Evolutionary conservation across 2,113 vertebrate species (phyloP), one percentile per base, ranked within the genome.

Genomic region (Eubucco bourcierii): DNA sequence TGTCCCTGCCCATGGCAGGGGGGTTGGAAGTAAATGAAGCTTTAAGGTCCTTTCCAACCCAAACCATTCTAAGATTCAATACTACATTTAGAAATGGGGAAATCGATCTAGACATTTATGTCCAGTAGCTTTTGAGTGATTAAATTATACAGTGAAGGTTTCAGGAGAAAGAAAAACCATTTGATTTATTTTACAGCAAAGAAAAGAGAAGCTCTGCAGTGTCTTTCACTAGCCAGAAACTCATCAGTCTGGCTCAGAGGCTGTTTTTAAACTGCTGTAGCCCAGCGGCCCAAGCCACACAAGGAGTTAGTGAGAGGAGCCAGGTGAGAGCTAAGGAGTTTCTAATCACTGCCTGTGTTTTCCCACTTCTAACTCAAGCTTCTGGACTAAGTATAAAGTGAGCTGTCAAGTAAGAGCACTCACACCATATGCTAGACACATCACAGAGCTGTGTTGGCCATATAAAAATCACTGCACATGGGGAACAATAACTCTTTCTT

Each of bases 401-500:
- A 97, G 75, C 93, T 95, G 92, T 96, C 96, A 96, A 95, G 87
- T 65, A 78, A 88, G 88, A 59, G 88, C 90, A 71, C 63, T 94
- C 39, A 20, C 5, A 4, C 94, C 96, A 95, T 95, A 91, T 96
- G 93, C 80, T 95, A 91, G 94, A 97, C 95, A 91, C 90, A 96
- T 93, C 88, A 91, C 94, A 96, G 82, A 93, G 94, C 90, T 96
- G 87, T 94, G 75, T 61, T 94, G 93, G 92, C 92, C 84, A 61
- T 89, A 96, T 95, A 92, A 93, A 95, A 94, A 75, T 95, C 11
- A 2, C 87, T 74, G 84, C 97, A 97, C 76, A 90, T 94, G 95
- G 96, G 93, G 93, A 96, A 90, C 88, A 94, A 95, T 96, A 96
- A 96, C 47, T 90, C 96, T 79, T 93, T 66, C 89, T 87, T 91